Percentiles rank a stretch among this genome's conserved stretches.
These are phyloP conservation scores for Pyrrhopygopsis socrates DNA, from an alignment of 2,888 invertebrate genomes.

Conservation along the genomic window DNA sequence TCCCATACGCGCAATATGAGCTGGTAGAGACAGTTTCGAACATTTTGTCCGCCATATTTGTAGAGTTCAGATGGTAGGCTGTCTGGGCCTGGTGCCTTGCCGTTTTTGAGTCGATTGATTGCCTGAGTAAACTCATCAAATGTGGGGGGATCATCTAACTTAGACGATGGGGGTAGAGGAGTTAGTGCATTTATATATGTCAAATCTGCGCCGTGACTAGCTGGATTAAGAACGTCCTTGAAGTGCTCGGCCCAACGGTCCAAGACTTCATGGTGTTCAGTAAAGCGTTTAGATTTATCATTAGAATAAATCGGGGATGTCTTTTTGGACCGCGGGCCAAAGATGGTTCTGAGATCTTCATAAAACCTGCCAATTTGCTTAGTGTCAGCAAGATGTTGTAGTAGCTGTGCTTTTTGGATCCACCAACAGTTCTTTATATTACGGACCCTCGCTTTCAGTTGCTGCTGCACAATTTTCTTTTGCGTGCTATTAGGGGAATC, in stretches of 20 bases:
- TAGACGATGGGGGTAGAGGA: background rate
- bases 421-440: no score
- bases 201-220: conserved; percentile 18
- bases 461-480: no score
- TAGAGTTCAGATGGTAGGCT: conserved; percentile 26
- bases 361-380: no score
- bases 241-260: conserved; percentile 38
- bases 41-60: conserved; percentile 25
- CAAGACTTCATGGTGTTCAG: conserved; percentile 14
- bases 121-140: conserved; percentile 12
- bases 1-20: conserved; percentile 23
- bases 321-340: background rate
- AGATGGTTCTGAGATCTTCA: background rate
- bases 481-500: no score
- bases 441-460: no score
- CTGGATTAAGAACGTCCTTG: conserved; percentile 38
- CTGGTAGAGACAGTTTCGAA: no score
- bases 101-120: conserved; percentile 5
- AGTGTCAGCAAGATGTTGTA: no score
- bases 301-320: background rate
- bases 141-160: background rate
- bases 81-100: conserved; percentile 25
- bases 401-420: no score
- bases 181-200: background rate
- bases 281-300: conserved; percentile 11